These are phyloP conservation scores for Ctenicera cuprea DNA, from an alignment of 2,888 invertebrate genomes.

Conservation along the genomic window DNA sequence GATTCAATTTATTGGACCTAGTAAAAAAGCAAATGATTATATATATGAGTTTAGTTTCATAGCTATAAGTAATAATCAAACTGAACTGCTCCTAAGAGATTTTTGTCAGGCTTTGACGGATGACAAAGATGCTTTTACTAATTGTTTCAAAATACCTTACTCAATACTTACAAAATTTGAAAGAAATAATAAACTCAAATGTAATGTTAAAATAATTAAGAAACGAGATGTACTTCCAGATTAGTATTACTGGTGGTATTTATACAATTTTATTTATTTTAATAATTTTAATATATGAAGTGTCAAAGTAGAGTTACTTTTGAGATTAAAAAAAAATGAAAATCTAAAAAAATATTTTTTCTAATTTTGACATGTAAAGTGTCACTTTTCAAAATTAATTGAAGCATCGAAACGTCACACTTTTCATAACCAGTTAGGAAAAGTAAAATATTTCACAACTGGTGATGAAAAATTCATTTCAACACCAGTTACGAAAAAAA, in stretches of 20 bases:
- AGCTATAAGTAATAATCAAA: background rate
- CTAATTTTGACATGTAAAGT: too few relatives aligned
- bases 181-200: background rate
- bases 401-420: too few relatives aligned
- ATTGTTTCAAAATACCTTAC: conserved; percentile 5
- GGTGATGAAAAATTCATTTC: too few relatives aligned
- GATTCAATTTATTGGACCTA: conserved; percentile 16
- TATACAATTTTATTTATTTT: background rate
- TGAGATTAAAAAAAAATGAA: too few relatives aligned
- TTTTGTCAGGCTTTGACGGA: conserved; percentile 1
- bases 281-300: too few relatives aligned
- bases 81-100: background rate
- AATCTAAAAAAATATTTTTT: too few relatives aligned
- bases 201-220: conserved; percentile 15
- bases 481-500: too few relatives aligned
- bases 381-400: too few relatives aligned
- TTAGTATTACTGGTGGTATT: background rate
- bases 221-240: background rate
- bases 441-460: too few relatives aligned
- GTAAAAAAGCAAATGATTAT: background rate
- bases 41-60: conserved; percentile 4
- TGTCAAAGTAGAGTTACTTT: too few relatives aligned
- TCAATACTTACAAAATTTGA: background rate
- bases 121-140: conserved; percentile 3
- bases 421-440: too few relatives aligned